Evolutionary conservation across 2,888 invertebrate species (phyloP).

Genomic region (Tolmerus cingulatus): DNA sequence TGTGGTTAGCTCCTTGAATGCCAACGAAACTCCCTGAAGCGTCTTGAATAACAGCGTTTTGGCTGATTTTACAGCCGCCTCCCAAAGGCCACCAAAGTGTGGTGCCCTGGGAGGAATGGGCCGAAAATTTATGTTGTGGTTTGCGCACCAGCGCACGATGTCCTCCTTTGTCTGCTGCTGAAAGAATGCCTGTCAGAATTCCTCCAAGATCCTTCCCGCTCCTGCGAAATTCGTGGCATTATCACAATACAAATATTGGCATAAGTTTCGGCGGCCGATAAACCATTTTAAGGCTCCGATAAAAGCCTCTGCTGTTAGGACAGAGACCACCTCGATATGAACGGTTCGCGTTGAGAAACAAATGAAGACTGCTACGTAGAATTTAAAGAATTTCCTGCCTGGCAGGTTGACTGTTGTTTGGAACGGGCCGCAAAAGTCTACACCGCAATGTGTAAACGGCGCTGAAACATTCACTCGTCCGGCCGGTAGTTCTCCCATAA

Average conservation of each 20-base stretch:
- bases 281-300: constrained; percentile 37
- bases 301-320: constrained; percentile 33
- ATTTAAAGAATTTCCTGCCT: not conserved
- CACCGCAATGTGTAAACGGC: too few relatives aligned
- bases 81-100: not conserved
- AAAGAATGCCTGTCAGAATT: not conserved
- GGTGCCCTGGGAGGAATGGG: not conserved
- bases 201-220: not conserved
- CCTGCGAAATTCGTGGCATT: not conserved
- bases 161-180: not conserved
- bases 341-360: not conserved
- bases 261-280: not conserved
- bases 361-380: not conserved
- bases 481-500: too few relatives aligned
- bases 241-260: not conserved
- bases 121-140: not conserved
- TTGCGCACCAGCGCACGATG: not conserved
- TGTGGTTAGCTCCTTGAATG: not conserved
- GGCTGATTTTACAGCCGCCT: too few relatives aligned
- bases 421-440: too few relatives aligned
- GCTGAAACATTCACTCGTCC: too few relatives aligned
- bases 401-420: too few relatives aligned
- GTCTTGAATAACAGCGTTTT: not conserved
- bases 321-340: constrained; percentile 32
- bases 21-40: not conserved